These are phyloP conservation scores for Gallirallus australis DNA, from an alignment of 2,797 vertebrate genomes.

Conservation along the genomic window DNA sequence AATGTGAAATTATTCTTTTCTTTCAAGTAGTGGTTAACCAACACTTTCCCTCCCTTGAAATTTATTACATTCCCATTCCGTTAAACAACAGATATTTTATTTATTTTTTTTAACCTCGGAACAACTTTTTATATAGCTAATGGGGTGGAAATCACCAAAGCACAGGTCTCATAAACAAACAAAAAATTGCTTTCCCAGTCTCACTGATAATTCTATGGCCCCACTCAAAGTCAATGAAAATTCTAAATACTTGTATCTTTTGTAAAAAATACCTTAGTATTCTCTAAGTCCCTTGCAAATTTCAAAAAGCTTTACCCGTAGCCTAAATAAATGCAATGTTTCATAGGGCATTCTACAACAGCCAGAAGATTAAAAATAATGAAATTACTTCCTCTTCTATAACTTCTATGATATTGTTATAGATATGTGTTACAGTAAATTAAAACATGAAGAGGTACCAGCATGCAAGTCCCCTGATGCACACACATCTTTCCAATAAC, in stretches of 20 bases:
- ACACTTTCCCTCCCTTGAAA: no score
- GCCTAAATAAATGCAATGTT: not conserved
- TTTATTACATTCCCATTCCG: no score
- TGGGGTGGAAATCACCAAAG: not conserved
- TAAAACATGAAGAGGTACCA: not conserved
- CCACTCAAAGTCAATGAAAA: not conserved
- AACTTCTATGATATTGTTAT: not conserved
- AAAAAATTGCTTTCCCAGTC: not conserved
- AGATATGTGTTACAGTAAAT: slow-evolving; percentile 2
- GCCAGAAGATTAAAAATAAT: not conserved
- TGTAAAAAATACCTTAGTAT: rapidly evolving
- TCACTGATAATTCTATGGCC: not conserved
- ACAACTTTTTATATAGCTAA: not conserved
- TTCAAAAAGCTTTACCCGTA: not conserved
- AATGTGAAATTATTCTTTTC: no score
- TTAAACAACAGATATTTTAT: no score
- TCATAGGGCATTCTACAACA: not conserved
- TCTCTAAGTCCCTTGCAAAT: not conserved
- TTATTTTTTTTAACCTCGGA: no score
- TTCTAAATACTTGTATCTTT: not conserved
- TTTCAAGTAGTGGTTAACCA: no score
- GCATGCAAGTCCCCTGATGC: not conserved
- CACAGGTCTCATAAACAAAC: not conserved
- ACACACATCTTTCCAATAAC: not conserved
- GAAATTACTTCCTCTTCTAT: not conserved